Conservation (phyloP, 2,888 invertebrate species). For the Mesorhabditis belari region DNA sequence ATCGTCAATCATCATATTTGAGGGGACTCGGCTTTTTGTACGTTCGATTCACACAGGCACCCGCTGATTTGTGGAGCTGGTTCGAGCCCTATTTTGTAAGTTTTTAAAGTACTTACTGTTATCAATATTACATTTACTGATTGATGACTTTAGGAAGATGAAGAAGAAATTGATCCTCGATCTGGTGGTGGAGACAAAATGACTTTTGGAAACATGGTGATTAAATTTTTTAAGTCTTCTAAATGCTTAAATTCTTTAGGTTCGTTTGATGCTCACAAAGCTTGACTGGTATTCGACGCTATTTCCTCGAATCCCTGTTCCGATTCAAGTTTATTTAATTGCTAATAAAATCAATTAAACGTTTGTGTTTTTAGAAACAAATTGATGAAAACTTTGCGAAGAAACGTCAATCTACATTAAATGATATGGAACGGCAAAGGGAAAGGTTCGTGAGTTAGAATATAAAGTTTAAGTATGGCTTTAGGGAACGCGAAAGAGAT, state of each 20-base stretch:
- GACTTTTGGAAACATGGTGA: constrained; percentile 74
- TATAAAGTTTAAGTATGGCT: not conserved
- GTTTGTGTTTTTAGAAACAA: constrained; percentile 41
- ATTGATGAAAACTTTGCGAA: constrained; percentile 49
- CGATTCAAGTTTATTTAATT: constrained; percentile 64
- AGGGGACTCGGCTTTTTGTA: constrained; percentile 73
- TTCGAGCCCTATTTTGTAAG: constrained; percentile 79
- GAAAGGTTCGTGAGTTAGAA: not conserved
- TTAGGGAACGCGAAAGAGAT: not conserved
- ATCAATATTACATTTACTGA: not conserved
- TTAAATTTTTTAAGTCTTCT: constrained; percentile 6
- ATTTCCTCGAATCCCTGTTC: constrained; percentile 96
- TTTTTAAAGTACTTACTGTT: not conserved
- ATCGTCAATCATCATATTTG: constrained; percentile 92
- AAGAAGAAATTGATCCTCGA: constrained; percentile 77
- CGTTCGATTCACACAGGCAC: constrained; percentile 82
- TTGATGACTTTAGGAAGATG: constrained; percentile 39
- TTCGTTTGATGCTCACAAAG: constrained; percentile 56
- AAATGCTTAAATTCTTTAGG: constrained; percentile 24
- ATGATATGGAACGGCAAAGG: constrained; percentile 13
- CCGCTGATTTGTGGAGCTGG: constrained; percentile 91
- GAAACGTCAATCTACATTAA: constrained; percentile 22
- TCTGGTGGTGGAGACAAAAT: constrained; percentile 91
- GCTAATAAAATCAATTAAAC: not conserved
- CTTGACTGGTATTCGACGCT: constrained; percentile 97